Conservation (phyloP, 2,113 vertebrate species). For the Xenotilapia flavipinnis region DNA sequence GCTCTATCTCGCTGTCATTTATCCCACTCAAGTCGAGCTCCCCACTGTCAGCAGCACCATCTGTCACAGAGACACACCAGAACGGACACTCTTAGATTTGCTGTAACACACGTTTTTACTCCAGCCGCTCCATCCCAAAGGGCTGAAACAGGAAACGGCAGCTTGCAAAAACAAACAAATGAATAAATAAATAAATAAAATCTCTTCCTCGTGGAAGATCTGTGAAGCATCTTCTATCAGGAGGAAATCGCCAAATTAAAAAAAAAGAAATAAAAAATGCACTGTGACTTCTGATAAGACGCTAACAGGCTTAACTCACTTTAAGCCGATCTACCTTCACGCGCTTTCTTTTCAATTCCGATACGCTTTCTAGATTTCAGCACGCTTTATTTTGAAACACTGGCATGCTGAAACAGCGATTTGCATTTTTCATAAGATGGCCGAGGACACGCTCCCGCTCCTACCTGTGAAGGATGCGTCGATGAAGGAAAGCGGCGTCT, state of each 20-base stretch:
- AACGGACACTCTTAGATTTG: not conserved
- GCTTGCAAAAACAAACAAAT: not conserved
- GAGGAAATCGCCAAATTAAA: slow-evolving; percentile 22
- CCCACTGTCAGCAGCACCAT: slow-evolving; percentile 73
- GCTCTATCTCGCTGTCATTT: slow-evolving; percentile 91
- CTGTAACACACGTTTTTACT: not conserved
- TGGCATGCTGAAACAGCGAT: not conserved
- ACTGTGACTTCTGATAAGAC: slow-evolving; percentile 30
- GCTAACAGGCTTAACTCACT: slow-evolving; percentile 44
- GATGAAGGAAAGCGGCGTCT: not conserved
- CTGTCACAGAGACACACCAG: slow-evolving; percentile 62
- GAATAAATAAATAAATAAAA: not conserved
- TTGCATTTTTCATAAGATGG: not conserved
- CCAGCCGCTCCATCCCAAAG: not conserved
- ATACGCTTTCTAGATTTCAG: slow-evolving; percentile 21
- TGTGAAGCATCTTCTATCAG: not conserved
- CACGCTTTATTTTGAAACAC: not conserved
- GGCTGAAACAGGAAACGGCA: not conserved
- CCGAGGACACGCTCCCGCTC: not conserved
- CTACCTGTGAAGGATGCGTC: not conserved
- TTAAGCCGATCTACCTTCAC: slow-evolving; percentile 26
- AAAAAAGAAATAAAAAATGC: not conserved
- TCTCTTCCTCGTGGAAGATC: not conserved
- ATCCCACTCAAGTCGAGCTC: slow-evolving; percentile 95
- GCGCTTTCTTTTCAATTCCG: slow-evolving; percentile 41